A percentile compares a stretch with the other conserved stretches of the same genome.
Conservation (phyloP, 2,888 invertebrate species). For the Heliconius sara region DNA sequence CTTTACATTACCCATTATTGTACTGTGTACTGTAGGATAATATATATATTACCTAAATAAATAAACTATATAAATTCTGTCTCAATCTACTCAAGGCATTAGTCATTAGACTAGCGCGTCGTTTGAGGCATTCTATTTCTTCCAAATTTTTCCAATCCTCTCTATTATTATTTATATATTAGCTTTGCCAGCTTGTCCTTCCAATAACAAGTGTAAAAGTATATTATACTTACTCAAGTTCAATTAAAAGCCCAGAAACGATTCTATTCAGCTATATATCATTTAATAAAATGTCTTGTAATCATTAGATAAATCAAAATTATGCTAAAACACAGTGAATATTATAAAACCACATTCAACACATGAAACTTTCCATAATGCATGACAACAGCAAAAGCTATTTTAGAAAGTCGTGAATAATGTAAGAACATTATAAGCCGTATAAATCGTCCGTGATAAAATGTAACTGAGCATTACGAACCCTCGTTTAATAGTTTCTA, state of each 20-base stretch:
- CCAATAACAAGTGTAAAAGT: neutral
- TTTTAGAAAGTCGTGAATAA: conserved; percentile 3
- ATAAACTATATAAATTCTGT: no score
- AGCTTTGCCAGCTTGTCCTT: no score
- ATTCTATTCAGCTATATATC: neutral
- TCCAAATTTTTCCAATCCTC: no score
- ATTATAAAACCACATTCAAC: neutral
- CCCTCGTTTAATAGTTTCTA: conserved; percentile 18
- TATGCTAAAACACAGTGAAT: neutral
- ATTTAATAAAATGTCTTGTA: neutral
- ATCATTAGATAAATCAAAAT: neutral
- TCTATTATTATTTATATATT: no score
- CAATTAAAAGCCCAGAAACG: neutral
- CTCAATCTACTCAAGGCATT: no score
- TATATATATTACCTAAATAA: no score
- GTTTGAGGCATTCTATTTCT: no score
- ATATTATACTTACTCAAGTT: neutral
- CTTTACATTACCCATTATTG: no score
- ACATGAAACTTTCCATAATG: conserved; percentile 5
- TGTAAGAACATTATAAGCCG: conserved; percentile 2
- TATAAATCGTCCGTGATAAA: conserved; percentile 1
- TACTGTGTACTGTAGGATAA: no score
- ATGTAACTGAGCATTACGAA: conserved; percentile 19
- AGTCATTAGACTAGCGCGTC: no score
- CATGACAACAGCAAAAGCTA: neutral